Evolutionary conservation across 2,113 vertebrate species (phyloP), one percentile per base, ranked within the genome.

Genomic region (Oncorhynchus nerka): DNA sequence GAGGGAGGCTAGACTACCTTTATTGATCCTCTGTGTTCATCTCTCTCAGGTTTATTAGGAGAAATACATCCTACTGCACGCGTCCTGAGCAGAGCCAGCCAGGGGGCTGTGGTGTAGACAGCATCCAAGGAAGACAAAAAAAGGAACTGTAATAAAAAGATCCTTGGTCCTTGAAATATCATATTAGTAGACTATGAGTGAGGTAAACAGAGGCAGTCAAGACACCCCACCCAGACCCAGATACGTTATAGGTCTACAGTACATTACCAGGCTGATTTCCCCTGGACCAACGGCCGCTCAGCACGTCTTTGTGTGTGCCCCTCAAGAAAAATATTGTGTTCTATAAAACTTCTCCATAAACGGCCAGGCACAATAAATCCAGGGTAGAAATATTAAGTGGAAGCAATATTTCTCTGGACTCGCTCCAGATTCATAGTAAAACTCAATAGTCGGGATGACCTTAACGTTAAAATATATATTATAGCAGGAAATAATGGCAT

Each of bases 261-360:
- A 84, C 81, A 89, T 89, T 80, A 84, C 71, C 45, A 70, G 70
- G 80, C 76, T 82, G 81, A 80, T 76, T 90, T 90, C 73, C 73
- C 79, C 74, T 45, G 39, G 39, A 45, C 8, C 39, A 45, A 45
- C 39, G 9, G 39, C 68, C 55, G 77, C 69, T 66, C 76, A 73
- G 74, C 64, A 71, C 30, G 75, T 62, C 59, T 3, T 45, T 55
- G 69, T 51, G 68, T 70, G 39, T 51, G 20, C 71, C 73, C 71
- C 74, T 34, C 74, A 80, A 73, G 64, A 75, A 78, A 80, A 78
- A 80, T 83, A 80, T 78, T 55, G 66, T 22, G 20, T 85, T 79
- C 84, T 77, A 77, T 82, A 85, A 79, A 85, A 79, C 83, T 75
- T 79, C 48, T 45, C 66, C 77, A 79, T 85, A 82, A 85, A 68